Percentiles rank a stretch among this genome's conserved stretches.
These are phyloP conservation scores for Eubasilissa splendida DNA, from an alignment of 2,888 invertebrate genomes.

Conservation along the genomic window DNA sequence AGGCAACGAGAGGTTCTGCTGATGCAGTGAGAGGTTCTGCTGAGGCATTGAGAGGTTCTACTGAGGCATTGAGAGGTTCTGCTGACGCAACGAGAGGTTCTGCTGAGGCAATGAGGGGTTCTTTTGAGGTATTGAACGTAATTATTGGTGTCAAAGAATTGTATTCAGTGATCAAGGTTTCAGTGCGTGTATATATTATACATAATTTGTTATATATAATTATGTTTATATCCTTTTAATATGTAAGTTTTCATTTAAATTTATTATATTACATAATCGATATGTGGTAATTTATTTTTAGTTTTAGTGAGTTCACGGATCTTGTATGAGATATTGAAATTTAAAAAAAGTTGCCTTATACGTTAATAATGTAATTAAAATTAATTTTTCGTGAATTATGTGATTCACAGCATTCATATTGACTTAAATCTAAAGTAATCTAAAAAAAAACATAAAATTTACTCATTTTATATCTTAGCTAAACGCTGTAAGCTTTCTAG, in stretches of 20 bases:
- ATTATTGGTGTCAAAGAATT: not conserved
- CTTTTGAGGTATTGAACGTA: no score
- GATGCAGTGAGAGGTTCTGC: no score
- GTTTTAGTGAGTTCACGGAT: constrained; percentile 17
- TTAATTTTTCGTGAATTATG: not conserved
- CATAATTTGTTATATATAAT: not conserved
- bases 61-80: no score
- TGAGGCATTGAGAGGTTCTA: no score
- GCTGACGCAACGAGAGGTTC: no score
- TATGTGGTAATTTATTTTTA: constrained; percentile 29
- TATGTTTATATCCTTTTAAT: no score
- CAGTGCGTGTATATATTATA: not conserved
- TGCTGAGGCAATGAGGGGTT: no score
- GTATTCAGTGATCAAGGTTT: not conserved
- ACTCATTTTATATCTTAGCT: not conserved
- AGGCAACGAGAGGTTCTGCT: no score
- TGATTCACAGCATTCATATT: not conserved
- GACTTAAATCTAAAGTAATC: not conserved
- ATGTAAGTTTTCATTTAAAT: not conserved
- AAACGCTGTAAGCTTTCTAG: not conserved
- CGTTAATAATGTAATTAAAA: constrained; percentile 12
- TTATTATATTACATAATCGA: constrained; percentile 6
- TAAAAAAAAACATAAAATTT: not conserved
- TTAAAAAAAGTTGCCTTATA: constrained; percentile 27
- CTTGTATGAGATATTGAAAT: constrained; percentile 27